Evolutionary conservation across 1,140 invertebrate species (phyloP), one percentile per base, ranked within the genome.

Genomic region (Philaenus spumarius): DNA sequence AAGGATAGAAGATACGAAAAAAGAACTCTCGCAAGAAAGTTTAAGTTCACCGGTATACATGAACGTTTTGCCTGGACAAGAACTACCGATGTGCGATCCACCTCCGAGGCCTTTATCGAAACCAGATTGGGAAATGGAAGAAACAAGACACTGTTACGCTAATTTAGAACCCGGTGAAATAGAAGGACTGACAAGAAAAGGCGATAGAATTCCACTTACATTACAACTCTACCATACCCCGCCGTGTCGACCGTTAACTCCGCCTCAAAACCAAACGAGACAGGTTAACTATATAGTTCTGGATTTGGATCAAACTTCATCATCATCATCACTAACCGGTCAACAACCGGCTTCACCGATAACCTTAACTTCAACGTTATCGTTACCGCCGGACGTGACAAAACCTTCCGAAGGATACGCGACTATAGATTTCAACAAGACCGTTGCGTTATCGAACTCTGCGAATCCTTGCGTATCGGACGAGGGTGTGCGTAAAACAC

Each of bases 371-470:
- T 39, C 30, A 9, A 19, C 12, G 6, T 19, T 34, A 4, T 50
- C 47, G 17, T 60, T 58, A 20, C 58, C 64, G 11, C 62, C 64
- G 1, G 68, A 72, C 12, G 6, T 82, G 78, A 47, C 78, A 80
- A 4, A 78, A 23, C 69, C 76, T 12, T 75, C 79, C 39, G 83
- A 88, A 66, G 87, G 89, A 45, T 97, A 96, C 68, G 92, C 90
- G 9, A 92, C 86, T 0, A 97, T 97, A 57, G 94, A 97, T 74
- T 95, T 96, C 72, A 86, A 94, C 66, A 90, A 89, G 72, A 96
- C 93, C 1, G 85, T 84, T 24, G 93, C 93, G 14, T 75, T 96
- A n/a, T 87, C 84, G 9, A 75, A 85, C 67, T 63, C 61, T 11
- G 57, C 56, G 30, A 77, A 81, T 69, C 75, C 79, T 1, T 75